Evolutionary conservation across 1,140 invertebrate species (phyloP), one percentile per base, ranked within the genome.

Genomic region (Hylyphantes graminicola): DNA sequence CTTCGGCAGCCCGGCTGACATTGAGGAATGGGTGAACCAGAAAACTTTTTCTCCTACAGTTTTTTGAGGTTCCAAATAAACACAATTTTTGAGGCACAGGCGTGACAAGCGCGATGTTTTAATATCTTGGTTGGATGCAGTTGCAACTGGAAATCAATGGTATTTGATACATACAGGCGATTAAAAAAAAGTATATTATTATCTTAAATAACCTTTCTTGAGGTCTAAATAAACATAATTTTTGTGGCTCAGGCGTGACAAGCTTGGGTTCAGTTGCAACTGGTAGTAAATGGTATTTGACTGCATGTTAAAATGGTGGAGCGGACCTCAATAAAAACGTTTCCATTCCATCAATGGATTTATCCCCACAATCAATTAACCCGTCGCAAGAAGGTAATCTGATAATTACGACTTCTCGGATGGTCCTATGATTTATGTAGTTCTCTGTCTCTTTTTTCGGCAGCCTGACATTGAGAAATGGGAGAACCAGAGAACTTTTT

Each of bases 31-130:
- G 64, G 55, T 12, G 21, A 17, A n/a, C 17, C 15, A n/a, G 48
- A 57, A 13, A 64, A 76, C 74, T 76, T 76, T 70, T 21, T 63
- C 21, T 48, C n/a, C n/a, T 57, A 7, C 17, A 8, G 7, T 51
- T 70, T 70, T 74, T 63, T 76, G 74, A 50, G 74, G 57, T 76
- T 63, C 55, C 59, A 76, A 76, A 76, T 76, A 76, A 76, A 63
- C 74, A 76, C 57, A 76, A 76, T 76, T 76, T 76, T 76, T 63
- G 59, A 76, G 59, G 17, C 35, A n/a, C 57, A 76, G 59, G 57
- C 51, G 21, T 76, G 74, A 76, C 74, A 76, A 10, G 13, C 15
- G 55, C 21, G n/a, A n/a, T n/a, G n/a, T n/a, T n/a, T n/a, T n/a
- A n/a, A n/a, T n/a, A n/a, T n/a, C n/a, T n/a, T n/a, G n/a, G n/a